Evolutionary conservation across 2,888 invertebrate genomes (phyloP), one percentile per base, ranked within the genome.

Genomic region (Leptura quadrifasciata): DNA sequence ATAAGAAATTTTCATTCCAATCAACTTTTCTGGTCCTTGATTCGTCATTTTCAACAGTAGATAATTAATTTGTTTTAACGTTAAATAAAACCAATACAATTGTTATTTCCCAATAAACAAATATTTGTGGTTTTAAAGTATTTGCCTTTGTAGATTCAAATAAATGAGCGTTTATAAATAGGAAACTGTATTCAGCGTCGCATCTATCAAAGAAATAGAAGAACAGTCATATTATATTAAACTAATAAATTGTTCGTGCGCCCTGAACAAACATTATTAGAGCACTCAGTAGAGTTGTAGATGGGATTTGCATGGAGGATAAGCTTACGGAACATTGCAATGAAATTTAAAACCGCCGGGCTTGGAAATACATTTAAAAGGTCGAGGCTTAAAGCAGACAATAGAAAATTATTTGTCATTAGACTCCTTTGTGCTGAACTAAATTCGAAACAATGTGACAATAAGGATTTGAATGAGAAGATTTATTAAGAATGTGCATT

Each of bases 341-440:
- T 74, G 55, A 74, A 74, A 74, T 74, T 74, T 74, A 74, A 74
- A 69, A 74, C 74, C 74, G 52, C 55, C 54, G 24, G 20, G 60
- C 24, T 39, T 61, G 68, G 52, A 63, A 74, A 68, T 68, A 68
- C 68, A 68, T 74, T 68, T 74, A 35, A 61, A 69, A 69, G 74
- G 74, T 74, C 74, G 74, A 63, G 69, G 63, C 57, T 55, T 60
- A 61, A 54, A 54, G 69, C 64, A 74, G 69, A 74, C 69, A 74
- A 74, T 74, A 69, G 74, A 69, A 74, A 74, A 74, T 74, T 74
- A 74, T 74, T 74, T 74, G 74, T 74, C 73, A 68, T 74, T 74
- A 74, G 73, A 58, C 68, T 67, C 74, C 69, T 74, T 74, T 74
- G 74, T 74, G 74, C 74, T 15, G 63, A 54, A 69, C 69, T 67